Conservation (phyloP, 2,113 vertebrate genomes). For the Ceratotherium simum region DNA sequence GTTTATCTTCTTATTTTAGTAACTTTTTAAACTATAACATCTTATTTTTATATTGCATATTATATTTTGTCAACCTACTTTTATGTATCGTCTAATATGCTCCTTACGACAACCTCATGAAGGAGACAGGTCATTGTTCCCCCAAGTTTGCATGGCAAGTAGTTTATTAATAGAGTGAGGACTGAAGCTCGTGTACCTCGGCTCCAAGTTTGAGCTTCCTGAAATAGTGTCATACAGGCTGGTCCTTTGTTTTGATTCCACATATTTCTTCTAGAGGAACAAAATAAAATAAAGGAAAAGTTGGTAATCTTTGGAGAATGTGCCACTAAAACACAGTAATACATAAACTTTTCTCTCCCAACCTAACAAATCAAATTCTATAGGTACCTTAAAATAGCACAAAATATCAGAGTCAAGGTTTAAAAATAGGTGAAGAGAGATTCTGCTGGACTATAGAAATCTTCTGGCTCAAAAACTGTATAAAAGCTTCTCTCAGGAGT, state of each 20-base stretch:
- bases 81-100: neutral
- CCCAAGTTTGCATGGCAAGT: neutral
- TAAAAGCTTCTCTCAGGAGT: neutral
- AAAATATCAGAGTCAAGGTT: neutral
- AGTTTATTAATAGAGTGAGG: neutral
- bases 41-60: neutral
- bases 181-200: neutral
- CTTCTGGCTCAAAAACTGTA: neutral
- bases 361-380: neutral
- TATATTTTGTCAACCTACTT: neutral
- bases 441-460: neutral
- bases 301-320: neutral
- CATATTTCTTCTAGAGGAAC: neutral
- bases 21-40: neutral
- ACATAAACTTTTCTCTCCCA: neutral
- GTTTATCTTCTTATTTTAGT: constrained; percentile 5
- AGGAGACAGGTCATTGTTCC: neutral
- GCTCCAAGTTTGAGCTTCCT: neutral
- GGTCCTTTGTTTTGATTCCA: neutral
- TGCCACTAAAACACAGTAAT: neutral
- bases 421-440: neutral
- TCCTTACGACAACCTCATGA: neutral
- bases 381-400: neutral
- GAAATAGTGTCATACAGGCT: neutral
- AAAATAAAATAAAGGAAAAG: neutral